Base-by-base conservation (phyloP, 2,797 vertebrate genomes). In the Eidolon dupreanum region DNA sequence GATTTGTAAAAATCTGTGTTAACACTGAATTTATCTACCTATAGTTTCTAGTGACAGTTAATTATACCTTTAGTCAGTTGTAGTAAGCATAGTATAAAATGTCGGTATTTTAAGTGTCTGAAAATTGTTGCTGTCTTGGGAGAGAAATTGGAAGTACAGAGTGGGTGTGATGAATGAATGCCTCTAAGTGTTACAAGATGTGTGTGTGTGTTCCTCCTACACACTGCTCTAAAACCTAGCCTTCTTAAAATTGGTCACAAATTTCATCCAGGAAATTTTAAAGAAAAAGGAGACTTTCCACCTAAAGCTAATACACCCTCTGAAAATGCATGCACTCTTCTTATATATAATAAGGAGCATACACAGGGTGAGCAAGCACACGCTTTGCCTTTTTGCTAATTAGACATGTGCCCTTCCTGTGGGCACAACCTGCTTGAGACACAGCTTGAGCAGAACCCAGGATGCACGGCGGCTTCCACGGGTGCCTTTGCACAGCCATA, bases 81-180 rank as follows among this genome's bases (percentile, higher is more conserved):
- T 98, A 96, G 94, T 97, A 95, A 93, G 93, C 90, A 96, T 92
- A 96, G 96, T 96, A 97, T 96, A 90, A 96, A 96, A 96, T 94
- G 22, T 92, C 97, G 74, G 90, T 93, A 88, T 96, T 97, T 94
- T 95, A 95, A 95, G 88, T 87, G 55, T 71, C 94, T 97, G 88
- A 88, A 96, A 91, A 94, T 96, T 10, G 2, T 77, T 55, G 49
- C 92, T 94, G 65, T 92, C 88, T 95, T 89, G 46, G 51, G 77
- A 96, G 78, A 97, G 78, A 96, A 92, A 70, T 68, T 95, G 55
- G 87, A 95, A 96, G 95, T 63, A 86, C 24, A 59, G 97, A 96
- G 97, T 97, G 94, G 98, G 98, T 95, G 96, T 97, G 97, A 98
- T 97, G 97, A 97, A 96, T 94, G 98, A 98, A 96, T 81, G 51